Evolutionary conservation across 2,113 vertebrate species (phyloP).

Genomic region (Ascaphus truei): DNA sequence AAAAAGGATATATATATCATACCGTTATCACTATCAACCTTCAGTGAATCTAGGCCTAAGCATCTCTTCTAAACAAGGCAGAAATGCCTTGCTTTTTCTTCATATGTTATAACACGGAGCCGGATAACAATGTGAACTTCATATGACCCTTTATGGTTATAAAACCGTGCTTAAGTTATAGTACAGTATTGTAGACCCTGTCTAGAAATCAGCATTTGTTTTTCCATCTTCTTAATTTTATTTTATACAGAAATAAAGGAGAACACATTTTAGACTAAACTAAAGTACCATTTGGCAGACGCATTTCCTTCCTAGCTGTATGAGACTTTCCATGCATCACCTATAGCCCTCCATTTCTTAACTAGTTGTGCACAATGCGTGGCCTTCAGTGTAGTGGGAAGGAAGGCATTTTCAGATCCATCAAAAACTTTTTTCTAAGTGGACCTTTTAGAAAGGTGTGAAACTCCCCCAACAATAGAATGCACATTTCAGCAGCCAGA

Average conservation of each 20-base stretch:
- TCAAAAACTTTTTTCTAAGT: not conserved
- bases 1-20: no score
- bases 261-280: conserved; percentile 30
- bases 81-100: no score
- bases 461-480: not conserved
- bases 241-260: conserved; percentile 32
- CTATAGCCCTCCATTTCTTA: not conserved
- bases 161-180: conserved; percentile 8
- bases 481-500: not conserved
- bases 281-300: conserved; percentile 34
- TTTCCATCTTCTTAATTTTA: conserved; percentile 32
- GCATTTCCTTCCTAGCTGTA: conserved; percentile 5
- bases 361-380: not conserved
- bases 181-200: not conserved
- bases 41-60: no score
- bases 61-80: no score
- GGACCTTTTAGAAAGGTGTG: not conserved
- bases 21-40: no score
- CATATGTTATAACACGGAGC: no score
- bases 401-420: not conserved
- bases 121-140: no score
- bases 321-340: conserved; percentile 1
- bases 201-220: conserved; percentile 30
- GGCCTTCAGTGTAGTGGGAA: not conserved
- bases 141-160: conserved; percentile 5